Base-by-base conservation (phyloP, 2,113 vertebrate genomes). In the Pelmatolapia mariae region DNA sequence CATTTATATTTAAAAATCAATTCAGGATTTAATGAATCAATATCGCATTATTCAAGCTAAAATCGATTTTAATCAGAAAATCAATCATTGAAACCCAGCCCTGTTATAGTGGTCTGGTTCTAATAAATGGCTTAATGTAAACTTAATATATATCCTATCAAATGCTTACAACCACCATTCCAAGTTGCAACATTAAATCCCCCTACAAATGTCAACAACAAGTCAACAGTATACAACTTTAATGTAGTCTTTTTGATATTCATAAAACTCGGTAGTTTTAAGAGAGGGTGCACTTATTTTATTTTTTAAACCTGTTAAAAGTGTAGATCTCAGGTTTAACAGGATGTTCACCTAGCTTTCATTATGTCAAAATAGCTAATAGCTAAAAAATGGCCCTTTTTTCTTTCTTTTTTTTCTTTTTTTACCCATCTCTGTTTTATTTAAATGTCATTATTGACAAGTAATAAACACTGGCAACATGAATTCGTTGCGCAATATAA, bases 401-500 rank as follows among this genome's bases (percentile, higher is more conserved):
- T 29, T 57, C 0, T 26, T 7, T 47, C 4, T 7, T 12, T 4
- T 38, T 18, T 6, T 10, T 1, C 0, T 1, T 3, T 2, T 40
- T 68, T 13, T 13, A 40, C 19, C 7, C 19, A 40, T 24, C 10
- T 38, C 13, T 7, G 8, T 45, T 43, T 45, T 16, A 10, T 73
- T 73, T 24, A 71, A 10, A 71, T 26, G 15, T 26, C 40, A 15
- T 40, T 40, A 43, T 10, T 73, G 13, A 73, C 8, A 1, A 2
- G 22, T 29, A 73, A 73, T 45, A 7, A 73, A 26, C 16, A 29
- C 38, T 73, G 9, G 22, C 40, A 47, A 26, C 68, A 73, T 73
- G 0, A 47, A 11, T 73, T 3, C 0, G 8, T 11, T 6, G 24
- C 24, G 47, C 8, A 73, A 18, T 45, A 29, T 45, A 29, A 26